Evolutionary conservation across 1,140 invertebrate species (phyloP).

Genomic region (Anoplolepis gracilipes): DNA sequence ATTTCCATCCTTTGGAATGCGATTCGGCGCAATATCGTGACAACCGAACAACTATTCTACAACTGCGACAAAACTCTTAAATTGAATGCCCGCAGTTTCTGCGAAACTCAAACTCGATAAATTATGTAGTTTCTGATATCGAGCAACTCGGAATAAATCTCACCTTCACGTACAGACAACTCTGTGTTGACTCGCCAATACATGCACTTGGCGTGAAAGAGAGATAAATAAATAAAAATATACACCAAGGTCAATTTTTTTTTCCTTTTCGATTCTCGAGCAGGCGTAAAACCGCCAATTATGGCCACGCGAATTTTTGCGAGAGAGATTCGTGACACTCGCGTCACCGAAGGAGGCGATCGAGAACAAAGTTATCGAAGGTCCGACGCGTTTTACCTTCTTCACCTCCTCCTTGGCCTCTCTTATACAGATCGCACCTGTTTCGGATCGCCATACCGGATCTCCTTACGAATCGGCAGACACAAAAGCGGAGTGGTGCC

Average conservation of each 20-base stretch:
- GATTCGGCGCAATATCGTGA: too few species aligned
- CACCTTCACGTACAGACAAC: too few species aligned
- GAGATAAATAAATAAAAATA: conserved; percentile 12
- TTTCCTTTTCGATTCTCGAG: neutral
- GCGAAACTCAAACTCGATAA: neutral
- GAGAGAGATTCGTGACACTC: neutral
- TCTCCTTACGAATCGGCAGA: conserved; percentile 11
- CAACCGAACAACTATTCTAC: too few species aligned
- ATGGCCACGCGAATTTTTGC: neutral
- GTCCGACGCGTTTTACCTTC: neutral
- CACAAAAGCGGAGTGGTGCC: too few species aligned
- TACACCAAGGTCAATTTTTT: conserved; percentile 3
- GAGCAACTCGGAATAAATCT: too few species aligned
- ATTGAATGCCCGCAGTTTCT: neutral
- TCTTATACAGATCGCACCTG: conserved; percentile 48
- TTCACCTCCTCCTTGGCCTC: too few species aligned
- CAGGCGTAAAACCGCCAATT: conserved; percentile 20
- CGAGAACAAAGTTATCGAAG: conserved; percentile 25
- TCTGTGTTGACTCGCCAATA: neutral
- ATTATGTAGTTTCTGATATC: neutral
- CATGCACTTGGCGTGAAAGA: neutral
- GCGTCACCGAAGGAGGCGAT: neutral
- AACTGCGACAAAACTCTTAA: too few species aligned
- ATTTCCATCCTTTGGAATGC: neutral
- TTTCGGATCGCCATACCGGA: conserved; percentile 25